Evolutionary conservation across 2,113 vertebrate genomes (phyloP).

Genomic region (Oreochromis aureus): DNA sequence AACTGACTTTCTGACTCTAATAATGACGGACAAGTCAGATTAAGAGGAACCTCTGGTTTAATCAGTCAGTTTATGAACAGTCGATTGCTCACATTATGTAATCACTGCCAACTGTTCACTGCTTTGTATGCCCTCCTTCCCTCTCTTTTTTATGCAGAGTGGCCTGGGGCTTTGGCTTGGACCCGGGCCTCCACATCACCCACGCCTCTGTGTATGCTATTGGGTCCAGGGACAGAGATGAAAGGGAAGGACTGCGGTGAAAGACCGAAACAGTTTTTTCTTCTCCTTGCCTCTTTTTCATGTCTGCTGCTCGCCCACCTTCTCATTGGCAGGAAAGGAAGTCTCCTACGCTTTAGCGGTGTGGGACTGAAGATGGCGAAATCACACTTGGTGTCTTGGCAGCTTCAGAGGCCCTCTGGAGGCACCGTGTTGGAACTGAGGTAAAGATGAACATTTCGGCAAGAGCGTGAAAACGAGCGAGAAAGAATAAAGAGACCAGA

Average conservation of each 20-base stretch:
- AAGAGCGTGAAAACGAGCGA: constrained; percentile 6
- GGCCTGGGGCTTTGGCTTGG: constrained; percentile 19
- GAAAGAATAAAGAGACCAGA: not conserved
- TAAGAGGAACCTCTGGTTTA: not conserved
- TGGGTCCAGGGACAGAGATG: constrained; percentile 7
- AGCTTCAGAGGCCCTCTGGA: constrained; percentile 29
- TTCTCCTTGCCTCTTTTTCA: constrained; percentile 1
- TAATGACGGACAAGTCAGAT: not conserved
- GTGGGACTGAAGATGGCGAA: constrained; percentile 45
- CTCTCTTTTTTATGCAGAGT: not conserved
- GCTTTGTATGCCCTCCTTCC: not conserved
- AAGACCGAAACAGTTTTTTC: constrained; percentile 4
- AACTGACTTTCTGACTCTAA: not conserved
- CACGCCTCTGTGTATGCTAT: constrained; percentile 6
- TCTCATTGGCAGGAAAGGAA: constrained; percentile 40
- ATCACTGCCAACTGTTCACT: not conserved
- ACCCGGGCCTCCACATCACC: constrained; percentile 3
- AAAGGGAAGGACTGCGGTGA: constrained; percentile 13
- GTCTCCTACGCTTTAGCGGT: constrained; percentile 49
- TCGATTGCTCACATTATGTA: not conserved
- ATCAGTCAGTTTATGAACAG: not conserved
- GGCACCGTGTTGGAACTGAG: constrained; percentile 30
- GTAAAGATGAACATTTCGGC: constrained; percentile 26
- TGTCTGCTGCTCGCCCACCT: constrained; percentile 55
- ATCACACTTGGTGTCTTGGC: constrained; percentile 48